phyloP scores from a whole-genome alignment of 2,113 vertebrate species.

The Istiophorus platypterus region DNA sequence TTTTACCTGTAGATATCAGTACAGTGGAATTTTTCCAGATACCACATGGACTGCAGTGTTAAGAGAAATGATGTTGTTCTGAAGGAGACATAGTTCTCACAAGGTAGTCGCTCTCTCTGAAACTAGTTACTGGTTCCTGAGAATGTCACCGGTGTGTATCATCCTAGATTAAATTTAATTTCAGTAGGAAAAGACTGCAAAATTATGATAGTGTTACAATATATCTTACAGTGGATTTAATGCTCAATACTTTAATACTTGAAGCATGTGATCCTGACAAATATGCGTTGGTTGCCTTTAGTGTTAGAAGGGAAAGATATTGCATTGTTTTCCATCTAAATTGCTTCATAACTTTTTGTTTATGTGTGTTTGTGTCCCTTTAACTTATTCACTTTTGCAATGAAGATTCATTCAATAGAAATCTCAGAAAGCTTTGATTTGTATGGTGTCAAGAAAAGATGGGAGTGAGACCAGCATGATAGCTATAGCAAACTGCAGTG shows the following conservation, averaged over 20 bases:
- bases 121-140: slow-evolving; percentile 2
- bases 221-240: background rate
- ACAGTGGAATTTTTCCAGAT: slow-evolving; percentile 10
- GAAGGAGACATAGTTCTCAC: slow-evolving; percentile 5
- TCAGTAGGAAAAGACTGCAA: background rate
- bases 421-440: background rate
- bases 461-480: background rate
- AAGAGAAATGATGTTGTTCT: slow-evolving; percentile 10
- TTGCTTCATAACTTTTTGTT: too few relatives aligned
- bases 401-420: background rate
- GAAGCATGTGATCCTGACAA: background rate
- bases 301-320: background rate
- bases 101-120: background rate
- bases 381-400: background rate
- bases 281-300: background rate
- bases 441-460: background rate
- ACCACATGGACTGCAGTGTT: background rate
- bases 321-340: background rate
- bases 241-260: background rate
- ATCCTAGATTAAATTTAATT: background rate
- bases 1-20: slow-evolving; percentile 43
- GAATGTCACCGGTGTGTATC: background rate
- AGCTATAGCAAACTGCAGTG: background rate
- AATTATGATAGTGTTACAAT: background rate
- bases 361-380: background rate